phyloP scores from a whole-genome alignment of 2,113 vertebrate species.

The Tauraco erythrolophus region DNA sequence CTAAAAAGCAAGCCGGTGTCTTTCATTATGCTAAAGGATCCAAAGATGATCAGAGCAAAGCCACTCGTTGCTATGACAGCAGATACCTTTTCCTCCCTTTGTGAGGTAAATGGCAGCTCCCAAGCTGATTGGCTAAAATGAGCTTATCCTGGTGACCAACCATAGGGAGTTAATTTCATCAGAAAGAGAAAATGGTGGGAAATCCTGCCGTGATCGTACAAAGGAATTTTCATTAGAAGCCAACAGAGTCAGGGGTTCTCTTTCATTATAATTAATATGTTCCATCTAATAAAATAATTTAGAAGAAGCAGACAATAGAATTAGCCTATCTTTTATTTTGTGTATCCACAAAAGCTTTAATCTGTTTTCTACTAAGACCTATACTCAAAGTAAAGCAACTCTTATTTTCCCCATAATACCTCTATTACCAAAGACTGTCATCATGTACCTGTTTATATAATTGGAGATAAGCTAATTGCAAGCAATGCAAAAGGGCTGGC shows the following conservation, averaged over 20 bases:
- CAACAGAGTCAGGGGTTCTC: slow-evolving; percentile 71
- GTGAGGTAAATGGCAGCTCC: slow-evolving; percentile 84
- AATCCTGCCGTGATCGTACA: slow-evolving; percentile 75
- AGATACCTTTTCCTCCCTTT: slow-evolving; percentile 75
- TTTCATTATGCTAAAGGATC: slow-evolving; percentile 81
- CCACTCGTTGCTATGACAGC: slow-evolving; percentile 83
- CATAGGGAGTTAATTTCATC: slow-evolving; percentile 81
- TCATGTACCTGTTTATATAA: slow-evolving; percentile 69
- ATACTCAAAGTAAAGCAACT: slow-evolving; percentile 68
- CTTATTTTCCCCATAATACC: slow-evolving; percentile 70
- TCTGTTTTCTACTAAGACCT: slow-evolving; percentile 70
- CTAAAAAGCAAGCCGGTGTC: slow-evolving; percentile 82
- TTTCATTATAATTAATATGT: slow-evolving; percentile 80
- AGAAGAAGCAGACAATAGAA: slow-evolving; percentile 72
- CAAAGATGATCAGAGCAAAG: slow-evolving; percentile 76
- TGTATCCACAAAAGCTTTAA: slow-evolving; percentile 68
- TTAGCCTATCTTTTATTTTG: slow-evolving; percentile 70
- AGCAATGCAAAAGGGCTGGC: slow-evolving; percentile 67
- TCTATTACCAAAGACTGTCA: slow-evolving; percentile 37
- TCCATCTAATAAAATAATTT: slow-evolving; percentile 81
- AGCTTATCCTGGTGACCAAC: slow-evolving; percentile 81
- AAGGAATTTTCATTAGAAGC: slow-evolving; percentile 82
- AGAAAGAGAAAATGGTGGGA: slow-evolving; percentile 78
- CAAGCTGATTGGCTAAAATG: slow-evolving; percentile 84
- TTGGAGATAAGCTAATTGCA: slow-evolving; percentile 73